Evolutionary conservation across 2,113 vertebrate species (phyloP), one percentile per base, ranked within the genome.

Genomic region (Crotalus viridis): DNA sequence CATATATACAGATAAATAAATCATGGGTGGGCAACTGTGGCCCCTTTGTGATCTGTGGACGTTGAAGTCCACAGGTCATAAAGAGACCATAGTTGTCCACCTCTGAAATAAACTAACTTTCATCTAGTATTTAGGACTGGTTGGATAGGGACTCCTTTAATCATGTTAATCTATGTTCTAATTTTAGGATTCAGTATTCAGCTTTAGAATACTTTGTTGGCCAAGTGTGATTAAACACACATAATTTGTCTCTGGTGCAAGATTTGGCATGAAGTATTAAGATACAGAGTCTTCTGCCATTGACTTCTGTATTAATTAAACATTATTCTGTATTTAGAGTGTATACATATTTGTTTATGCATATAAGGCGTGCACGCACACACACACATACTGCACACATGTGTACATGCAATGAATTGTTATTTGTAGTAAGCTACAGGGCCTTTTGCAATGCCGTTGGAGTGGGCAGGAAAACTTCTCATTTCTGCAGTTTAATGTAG

Each of bases 381-480:
- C 69, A 19, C 17, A 69, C 12, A 81, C 33, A 81, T 33, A 81
- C 15, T 81, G 17, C 33, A 39, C 69, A 81, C 2, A 39, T 33
- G 3, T 43, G 7, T 81, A 43, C 9, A 81, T 89, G 64, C 90
- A 61, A 81, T 92, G 95, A 8, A 21, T 43, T 87, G 69, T 15
- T 89, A 93, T 51, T 54, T 89, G 92, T 74, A 88, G 92, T 95
- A 91, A 61, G 95, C 93, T 93, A 94, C 43, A 69, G 43, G 74
- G 85, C 61, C 48, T 91, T 93, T 95, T 96, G 95, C 95, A 91
- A 90, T 92, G 95, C 95, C 85, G 90, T 57, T 86, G 19, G 94
- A 92, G 89, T 21, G 91, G 95, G 94, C 90, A 88, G 95, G 94
- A 94, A 93, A 95, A 92, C 94, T 89, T 93, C 56, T 69, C 1